phyloP scores from a whole-genome alignment of 1,140 invertebrate species.

The Drosophila albomicans region DNA sequence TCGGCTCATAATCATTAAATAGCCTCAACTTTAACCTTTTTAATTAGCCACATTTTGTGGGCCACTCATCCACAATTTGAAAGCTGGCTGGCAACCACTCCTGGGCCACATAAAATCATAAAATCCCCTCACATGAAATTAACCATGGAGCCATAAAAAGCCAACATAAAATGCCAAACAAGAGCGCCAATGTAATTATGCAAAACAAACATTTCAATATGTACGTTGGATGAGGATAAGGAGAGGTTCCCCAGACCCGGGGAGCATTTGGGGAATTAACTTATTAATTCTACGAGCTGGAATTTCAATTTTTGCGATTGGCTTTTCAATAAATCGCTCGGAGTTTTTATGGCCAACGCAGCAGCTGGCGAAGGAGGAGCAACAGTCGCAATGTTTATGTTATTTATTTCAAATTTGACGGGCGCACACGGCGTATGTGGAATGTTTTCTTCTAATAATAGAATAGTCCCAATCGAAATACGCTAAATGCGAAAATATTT shows the following conservation, averaged over 20 bases:
- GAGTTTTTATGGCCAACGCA: slow-evolving; percentile 57
- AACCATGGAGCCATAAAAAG: slow-evolving; percentile 66
- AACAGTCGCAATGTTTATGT: slow-evolving; percentile 59
- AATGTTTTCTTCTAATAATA: slow-evolving; percentile 43
- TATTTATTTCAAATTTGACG: slow-evolving; percentile 61
- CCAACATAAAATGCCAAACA: slow-evolving; percentile 59
- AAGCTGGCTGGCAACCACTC: not conserved
- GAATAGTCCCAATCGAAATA: no score
- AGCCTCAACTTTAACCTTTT: slow-evolving; percentile 79
- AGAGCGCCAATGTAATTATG: slow-evolving; percentile 68
- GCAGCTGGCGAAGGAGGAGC: not conserved
- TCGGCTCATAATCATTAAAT: slow-evolving; percentile 53
- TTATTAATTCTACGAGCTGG: slow-evolving; percentile 70
- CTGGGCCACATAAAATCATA: slow-evolving; percentile 42
- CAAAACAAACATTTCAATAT: slow-evolving; percentile 62
- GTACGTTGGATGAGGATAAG: not conserved
- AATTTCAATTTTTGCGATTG: slow-evolving; percentile 67
- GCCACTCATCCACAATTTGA: slow-evolving; percentile 19
- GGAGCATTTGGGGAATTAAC: slow-evolving; percentile 67
- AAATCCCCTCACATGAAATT: slow-evolving; percentile 59
- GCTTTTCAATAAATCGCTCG: slow-evolving; percentile 46
- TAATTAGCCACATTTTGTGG: slow-evolving; percentile 65
- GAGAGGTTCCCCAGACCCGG: not conserved
- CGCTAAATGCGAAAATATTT: no score
- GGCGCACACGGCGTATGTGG: slow-evolving; percentile 69